A percentile compares a stretch with the other conserved stretches of the same genome.
These are phyloP conservation scores for Synergus gifuensis DNA, from an alignment of 2,888 invertebrate species.

Conservation along the genomic window DNA sequence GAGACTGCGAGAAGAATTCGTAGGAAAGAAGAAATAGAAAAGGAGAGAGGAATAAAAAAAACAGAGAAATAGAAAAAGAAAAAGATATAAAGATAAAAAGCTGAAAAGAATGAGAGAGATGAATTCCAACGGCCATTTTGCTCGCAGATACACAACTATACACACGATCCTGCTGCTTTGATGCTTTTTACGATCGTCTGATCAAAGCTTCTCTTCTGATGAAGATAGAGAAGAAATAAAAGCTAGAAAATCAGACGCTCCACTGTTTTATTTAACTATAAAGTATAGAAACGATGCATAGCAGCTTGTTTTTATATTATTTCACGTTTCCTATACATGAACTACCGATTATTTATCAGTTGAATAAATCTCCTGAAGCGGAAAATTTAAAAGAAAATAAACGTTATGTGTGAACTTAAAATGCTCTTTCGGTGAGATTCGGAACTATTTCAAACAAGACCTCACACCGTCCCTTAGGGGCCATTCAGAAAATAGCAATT, in stretches of 20 bases:
- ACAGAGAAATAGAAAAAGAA: not conserved
- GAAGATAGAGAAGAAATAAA: slow-evolving; percentile 12
- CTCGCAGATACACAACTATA: slow-evolving; percentile 5
- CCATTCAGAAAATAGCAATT: too few species aligned
- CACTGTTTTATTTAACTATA: slow-evolving; percentile 15
- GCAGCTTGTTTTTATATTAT: not conserved
- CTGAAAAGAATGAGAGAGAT: not conserved
- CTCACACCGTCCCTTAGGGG: too few species aligned
- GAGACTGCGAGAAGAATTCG: slow-evolving; percentile 16
- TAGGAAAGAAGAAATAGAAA: slow-evolving; percentile 9
- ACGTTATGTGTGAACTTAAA: not conserved
- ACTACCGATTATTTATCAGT: not conserved
- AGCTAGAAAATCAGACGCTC: not conserved
- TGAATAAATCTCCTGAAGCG: not conserved
- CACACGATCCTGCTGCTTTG: slow-evolving; percentile 22
- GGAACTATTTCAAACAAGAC: not conserved
- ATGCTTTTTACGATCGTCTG: slow-evolving; percentile 38
- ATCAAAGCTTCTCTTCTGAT: slow-evolving; percentile 34
- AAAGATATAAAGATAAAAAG: not conserved
- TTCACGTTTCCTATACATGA: not conserved
- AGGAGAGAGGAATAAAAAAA: not conserved
- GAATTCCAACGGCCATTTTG: slow-evolving; percentile 24
- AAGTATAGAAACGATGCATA: slow-evolving; percentile 1
- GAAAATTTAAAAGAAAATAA: not conserved
- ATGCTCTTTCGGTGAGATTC: not conserved